Evolutionary conservation across 2,113 vertebrate genomes (phyloP).

Genomic region (Actinemys pallida): DNA sequence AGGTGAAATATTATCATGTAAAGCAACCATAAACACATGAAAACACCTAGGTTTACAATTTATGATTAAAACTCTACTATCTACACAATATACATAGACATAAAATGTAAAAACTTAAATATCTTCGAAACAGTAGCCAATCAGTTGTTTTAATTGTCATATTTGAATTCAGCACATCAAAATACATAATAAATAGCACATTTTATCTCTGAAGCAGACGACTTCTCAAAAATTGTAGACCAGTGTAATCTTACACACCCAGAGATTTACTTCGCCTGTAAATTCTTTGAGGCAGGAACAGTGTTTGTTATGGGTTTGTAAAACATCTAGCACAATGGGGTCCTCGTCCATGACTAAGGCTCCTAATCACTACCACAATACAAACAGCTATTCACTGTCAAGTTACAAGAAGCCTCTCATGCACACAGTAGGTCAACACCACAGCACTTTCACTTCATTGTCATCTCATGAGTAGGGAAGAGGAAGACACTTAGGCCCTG

Average conservation of each 20-base stretch:
- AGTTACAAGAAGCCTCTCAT: not conserved
- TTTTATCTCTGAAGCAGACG: too few relatives aligned
- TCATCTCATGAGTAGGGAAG: constrained; percentile 61
- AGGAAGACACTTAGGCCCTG: not conserved
- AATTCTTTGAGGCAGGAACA: not conserved
- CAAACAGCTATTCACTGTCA: constrained; percentile 21
- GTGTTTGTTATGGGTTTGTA: not conserved
- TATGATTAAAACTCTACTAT: too few relatives aligned
- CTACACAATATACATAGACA: too few relatives aligned
- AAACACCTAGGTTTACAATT: too few relatives aligned
- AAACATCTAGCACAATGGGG: not conserved
- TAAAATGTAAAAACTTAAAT: too few relatives aligned
- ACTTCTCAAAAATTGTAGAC: too few relatives aligned
- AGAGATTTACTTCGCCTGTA: not conserved
- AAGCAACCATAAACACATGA: too few relatives aligned
- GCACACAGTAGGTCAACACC: not conserved
- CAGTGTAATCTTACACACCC: not conserved
- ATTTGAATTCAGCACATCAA: too few relatives aligned
- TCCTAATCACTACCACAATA: constrained; percentile 18
- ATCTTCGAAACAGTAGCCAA: too few relatives aligned
- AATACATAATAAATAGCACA: too few relatives aligned
- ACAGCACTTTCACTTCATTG: constrained; percentile 55
- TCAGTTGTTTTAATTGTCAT: too few relatives aligned
- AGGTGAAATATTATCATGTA: too few relatives aligned
- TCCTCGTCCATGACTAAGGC: not conserved